Evolutionary conservation across 2,888 invertebrate genomes (phyloP).

Genomic region (Scaptomyza reducta): DNA sequence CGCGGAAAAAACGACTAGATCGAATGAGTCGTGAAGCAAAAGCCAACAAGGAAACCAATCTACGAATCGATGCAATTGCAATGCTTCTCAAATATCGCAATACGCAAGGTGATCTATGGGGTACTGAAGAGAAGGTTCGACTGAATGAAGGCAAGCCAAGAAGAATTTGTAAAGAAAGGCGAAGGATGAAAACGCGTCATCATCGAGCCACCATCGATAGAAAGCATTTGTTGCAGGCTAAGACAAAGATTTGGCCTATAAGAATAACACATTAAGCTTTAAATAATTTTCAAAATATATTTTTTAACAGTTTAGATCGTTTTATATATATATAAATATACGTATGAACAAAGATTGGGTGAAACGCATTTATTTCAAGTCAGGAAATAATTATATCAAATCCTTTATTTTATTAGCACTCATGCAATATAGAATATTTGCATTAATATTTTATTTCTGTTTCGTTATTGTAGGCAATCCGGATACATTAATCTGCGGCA

Average conservation of each 20-base stretch:
- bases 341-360: no score
- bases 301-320: conserved; percentile 19
- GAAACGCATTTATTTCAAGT: no score
- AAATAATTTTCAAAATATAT: background rate
- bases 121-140: background rate
- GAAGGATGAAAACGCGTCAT: background rate
- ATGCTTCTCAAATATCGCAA: conserved; percentile 42
- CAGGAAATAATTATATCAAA: no score
- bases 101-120: background rate
- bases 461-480: conserved; percentile 86
- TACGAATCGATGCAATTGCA: conserved; percentile 42
- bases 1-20: background rate
- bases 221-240: conserved; percentile 39
- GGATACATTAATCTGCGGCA: conserved; percentile 91
- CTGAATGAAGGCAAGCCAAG: background rate
- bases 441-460: conserved; percentile 31
- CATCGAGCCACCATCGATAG: conserved; percentile 10
- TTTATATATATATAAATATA: background rate
- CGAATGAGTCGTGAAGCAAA: background rate
- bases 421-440: no score
- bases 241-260: conserved; percentile 49
- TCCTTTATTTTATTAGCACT: no score
- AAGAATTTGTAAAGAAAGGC: background rate
- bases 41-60: conserved; percentile 9
- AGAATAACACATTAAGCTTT: conserved; percentile 2